Conservation (phyloP, 2,888 invertebrate genomes). For the Meteorus colon region DNA sequence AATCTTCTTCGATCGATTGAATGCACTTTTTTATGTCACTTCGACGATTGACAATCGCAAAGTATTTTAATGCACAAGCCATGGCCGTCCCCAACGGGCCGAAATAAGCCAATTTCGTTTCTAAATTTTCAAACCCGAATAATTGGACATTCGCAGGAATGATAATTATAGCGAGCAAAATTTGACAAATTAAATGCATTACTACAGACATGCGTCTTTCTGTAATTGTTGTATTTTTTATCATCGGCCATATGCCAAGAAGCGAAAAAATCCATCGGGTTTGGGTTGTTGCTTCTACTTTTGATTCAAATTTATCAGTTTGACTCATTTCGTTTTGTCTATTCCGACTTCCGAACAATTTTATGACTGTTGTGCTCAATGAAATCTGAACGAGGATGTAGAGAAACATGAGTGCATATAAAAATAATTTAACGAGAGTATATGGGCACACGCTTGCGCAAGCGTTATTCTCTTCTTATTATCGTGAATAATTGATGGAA, state of each 20-base stretch:
- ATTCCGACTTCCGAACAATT: not conserved
- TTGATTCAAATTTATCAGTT: not conserved
- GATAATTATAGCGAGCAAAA: constrained; percentile 35
- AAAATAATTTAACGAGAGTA: not conserved
- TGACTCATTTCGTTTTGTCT: not conserved
- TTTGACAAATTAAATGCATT: constrained; percentile 31
- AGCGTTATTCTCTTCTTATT: not conserved
- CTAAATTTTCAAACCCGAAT: constrained; percentile 30
- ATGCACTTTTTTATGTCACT: constrained; percentile 39
- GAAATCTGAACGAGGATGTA: not conserved
- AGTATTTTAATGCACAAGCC: constrained; percentile 32
- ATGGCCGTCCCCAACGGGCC: constrained; percentile 40
- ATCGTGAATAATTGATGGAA: not conserved
- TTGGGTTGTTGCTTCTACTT: constrained; percentile 30
- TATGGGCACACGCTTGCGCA: constrained; percentile 28
- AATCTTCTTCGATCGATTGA: constrained; percentile 45
- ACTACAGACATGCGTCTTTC: constrained; percentile 26
- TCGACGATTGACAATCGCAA: constrained; percentile 26
- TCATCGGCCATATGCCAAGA: constrained; percentile 47
- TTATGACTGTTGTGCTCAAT: not conserved
- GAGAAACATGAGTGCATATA: not conserved
- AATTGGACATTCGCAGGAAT: constrained; percentile 43
- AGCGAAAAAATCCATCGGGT: constrained; percentile 42
- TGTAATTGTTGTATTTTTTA: constrained; percentile 29
- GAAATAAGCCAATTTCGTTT: constrained; percentile 25